phyloP scores from a whole-genome alignment of 2,888 invertebrate genomes.

The Chrysomela aeneicollis region DNA sequence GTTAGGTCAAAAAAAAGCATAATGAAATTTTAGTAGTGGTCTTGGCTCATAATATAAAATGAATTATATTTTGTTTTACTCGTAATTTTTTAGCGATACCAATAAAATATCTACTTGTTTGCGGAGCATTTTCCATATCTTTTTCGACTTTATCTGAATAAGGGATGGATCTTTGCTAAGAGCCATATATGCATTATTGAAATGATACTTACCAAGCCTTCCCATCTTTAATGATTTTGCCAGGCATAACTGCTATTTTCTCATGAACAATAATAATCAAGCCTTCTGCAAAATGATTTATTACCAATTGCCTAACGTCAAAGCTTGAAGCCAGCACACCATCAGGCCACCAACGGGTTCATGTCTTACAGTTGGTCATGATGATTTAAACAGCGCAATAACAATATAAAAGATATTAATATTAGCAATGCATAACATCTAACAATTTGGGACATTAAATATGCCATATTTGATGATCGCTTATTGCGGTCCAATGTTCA shows the following conservation, averaged over 20 bases:
- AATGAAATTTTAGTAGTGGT: no score
- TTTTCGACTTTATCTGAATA: no score
- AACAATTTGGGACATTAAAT: constrained; percentile 41
- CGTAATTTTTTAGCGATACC: no score
- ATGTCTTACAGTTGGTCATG: no score
- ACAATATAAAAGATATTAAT: constrained; percentile 33
- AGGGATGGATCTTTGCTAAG: no score
- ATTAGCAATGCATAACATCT: constrained; percentile 39
- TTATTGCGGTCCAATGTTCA: constrained; percentile 38
- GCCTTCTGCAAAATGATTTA: neutral
- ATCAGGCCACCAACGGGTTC: constrained; percentile 15
- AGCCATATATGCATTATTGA: no score
- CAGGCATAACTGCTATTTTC: neutral
- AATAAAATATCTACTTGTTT: no score
- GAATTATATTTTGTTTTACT: no score
- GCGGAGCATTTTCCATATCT: no score
- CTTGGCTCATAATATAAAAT: no score
- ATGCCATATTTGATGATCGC: constrained; percentile 39
- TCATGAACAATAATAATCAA: constrained; percentile 7
- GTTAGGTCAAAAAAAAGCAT: no score
- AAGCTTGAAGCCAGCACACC: neutral
- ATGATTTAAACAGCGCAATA: constrained; percentile 29
- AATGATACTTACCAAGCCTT: neutral
- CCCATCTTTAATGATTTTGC: neutral
- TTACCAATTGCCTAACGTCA: neutral